Evolutionary conservation across 2,113 vertebrate species (phyloP), one percentile per base, ranked within the genome.

Genomic region (Thamnophis sirtalis): DNA sequence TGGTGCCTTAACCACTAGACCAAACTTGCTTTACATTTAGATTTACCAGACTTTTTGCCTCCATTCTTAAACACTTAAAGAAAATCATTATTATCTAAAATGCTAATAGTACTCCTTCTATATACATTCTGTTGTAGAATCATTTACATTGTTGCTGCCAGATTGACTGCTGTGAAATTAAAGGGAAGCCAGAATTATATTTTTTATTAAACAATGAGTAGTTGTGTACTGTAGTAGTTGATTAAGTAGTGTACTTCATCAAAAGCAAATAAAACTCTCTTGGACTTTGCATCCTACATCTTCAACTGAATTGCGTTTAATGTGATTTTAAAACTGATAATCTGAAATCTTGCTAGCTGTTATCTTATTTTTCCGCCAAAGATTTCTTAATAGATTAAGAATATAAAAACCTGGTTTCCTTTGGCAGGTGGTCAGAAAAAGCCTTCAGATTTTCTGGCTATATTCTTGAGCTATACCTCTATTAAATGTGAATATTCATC

Each of bases 301-400:
- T 43, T 91, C 0, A 0, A 24, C 95, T 94, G 91, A 93, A 95
- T 86, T 43, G 49, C 86, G 93, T 92, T 95, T 93, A 95, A 89
- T 91, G 0, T 93, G 21, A 84, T 94, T 96, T 92, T 95, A 95
- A 84, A 92, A 91, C 89, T 93, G 33, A 89, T 93, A 91, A n/a
- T 92, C 93, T 84, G 85, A 85, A 90, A 93, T 95, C 89, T 89
- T 94, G 93, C 91, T 91, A 95, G 92, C 90, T 89, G 53, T 92
- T 56, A 89, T 93, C 58, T 92, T 90, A 22, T 92, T 93, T 93
- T 92, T 93, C 94, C 88, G 85, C 92, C 26, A 93, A 92, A 33
- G 92, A 89, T 96, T 95, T 95, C 89, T 95, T 43, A 93, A 90
- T 94, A 97, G 91, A 86, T 38, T 93, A 92, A 95, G 87, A 91